phyloP scores from a whole-genome alignment of 2,113 vertebrate genomes.

The Ochotona princeps region DNA sequence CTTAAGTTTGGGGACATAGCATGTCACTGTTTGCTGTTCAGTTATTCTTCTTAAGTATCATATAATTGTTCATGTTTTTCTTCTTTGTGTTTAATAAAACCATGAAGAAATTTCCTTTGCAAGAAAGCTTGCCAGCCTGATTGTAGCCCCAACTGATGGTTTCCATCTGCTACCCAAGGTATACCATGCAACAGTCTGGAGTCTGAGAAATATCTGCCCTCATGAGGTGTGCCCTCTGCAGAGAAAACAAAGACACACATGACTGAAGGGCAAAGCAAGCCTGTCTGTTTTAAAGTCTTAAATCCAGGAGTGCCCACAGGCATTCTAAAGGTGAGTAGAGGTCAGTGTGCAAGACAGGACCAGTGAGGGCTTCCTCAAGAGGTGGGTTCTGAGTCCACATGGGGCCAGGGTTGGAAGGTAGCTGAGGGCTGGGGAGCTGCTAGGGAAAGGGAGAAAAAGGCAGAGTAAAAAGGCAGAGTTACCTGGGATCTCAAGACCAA shows the following conservation, averaged over 20 bases:
- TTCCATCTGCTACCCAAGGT: not conserved
- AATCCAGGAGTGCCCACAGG: not conserved
- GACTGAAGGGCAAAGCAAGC: not conserved
- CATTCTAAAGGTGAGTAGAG: not conserved
- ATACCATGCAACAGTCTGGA: not conserved
- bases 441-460: not conserved
- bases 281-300: not conserved
- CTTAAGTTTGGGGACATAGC: constrained; percentile 51
- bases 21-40: constrained; percentile 44
- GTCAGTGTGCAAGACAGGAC: not conserved
- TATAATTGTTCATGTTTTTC: constrained; percentile 53
- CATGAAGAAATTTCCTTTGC: constrained; percentile 6
- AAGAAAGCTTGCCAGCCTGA: constrained; percentile 4
- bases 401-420: not conserved
- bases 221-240: not conserved
- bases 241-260: not conserved
- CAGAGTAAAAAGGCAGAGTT: not conserved
- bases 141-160: not conserved
- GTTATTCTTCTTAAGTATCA: constrained; percentile 67
- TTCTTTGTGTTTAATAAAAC: constrained; percentile 48
- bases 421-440: not conserved
- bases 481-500: not conserved
- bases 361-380: not conserved
- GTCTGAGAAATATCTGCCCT: not conserved
- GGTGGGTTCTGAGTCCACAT: not conserved